Evolutionary conservation across 2,888 invertebrate genomes (phyloP).

Genomic region (Rhyacophila evoluta): DNA sequence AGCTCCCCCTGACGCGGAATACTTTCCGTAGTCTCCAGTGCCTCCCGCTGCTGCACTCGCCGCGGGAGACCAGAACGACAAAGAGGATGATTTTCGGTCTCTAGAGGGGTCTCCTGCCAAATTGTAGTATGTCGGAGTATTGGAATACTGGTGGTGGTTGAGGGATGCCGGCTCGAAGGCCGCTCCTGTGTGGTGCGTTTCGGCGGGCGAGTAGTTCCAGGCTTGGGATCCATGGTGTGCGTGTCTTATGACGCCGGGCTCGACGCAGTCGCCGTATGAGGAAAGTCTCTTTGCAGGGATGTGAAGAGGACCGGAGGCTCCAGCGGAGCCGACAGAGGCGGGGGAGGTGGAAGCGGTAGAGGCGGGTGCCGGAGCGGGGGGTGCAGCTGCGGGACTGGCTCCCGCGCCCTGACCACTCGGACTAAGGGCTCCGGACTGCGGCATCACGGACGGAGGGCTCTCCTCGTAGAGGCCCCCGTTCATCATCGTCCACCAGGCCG

Average conservation of each 20-base stretch:
- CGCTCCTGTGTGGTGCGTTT: slow-evolving; percentile 68
- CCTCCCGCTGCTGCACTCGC: slow-evolving; percentile 65
- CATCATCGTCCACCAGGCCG: slow-evolving; percentile 89
- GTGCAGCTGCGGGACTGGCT: slow-evolving; percentile 62
- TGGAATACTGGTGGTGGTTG: slow-evolving; percentile 78
- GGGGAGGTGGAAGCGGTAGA: slow-evolving; percentile 71
- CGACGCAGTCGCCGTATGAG: slow-evolving; percentile 69
- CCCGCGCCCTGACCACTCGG: slow-evolving; percentile 57
- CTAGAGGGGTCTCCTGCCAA: slow-evolving; percentile 75
- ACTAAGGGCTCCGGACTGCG: slow-evolving; percentile 61
- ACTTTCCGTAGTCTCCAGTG: slow-evolving; percentile 73
- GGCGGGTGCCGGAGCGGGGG: slow-evolving; percentile 77
- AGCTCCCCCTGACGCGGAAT: slow-evolving; percentile 64
- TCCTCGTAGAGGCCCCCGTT: slow-evolving; percentile 86
- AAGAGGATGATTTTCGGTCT: slow-evolving; percentile 70
- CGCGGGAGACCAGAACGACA: slow-evolving; percentile 77
- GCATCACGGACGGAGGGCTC: slow-evolving; percentile 67
- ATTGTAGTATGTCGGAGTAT: slow-evolving; percentile 81
- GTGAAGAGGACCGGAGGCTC: slow-evolving; percentile 84
- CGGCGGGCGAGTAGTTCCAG: slow-evolving; percentile 81
- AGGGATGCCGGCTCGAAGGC: slow-evolving; percentile 73
- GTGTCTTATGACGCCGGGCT: slow-evolving; percentile 82
- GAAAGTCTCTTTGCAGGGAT: slow-evolving; percentile 86
- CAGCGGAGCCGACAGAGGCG: slow-evolving; percentile 73
- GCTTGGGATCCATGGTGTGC: slow-evolving; percentile 75